Base-by-base conservation (phyloP, 2,797 vertebrate genomes). In the Enteromius fasciolatus region DNA sequence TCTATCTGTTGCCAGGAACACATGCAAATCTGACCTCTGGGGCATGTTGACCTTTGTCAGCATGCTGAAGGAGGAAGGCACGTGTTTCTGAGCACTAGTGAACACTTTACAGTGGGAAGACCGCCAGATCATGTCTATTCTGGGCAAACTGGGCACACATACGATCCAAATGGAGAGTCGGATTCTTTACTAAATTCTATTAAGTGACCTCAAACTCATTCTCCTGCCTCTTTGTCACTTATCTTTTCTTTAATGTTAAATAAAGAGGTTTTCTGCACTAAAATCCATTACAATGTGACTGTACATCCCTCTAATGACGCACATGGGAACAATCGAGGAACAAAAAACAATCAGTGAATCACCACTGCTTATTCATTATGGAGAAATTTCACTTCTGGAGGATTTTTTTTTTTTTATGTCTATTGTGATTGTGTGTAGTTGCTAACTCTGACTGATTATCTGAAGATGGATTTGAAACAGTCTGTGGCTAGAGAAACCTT, bases 121-220 rank as follows among this genome's bases (percentile, higher is more conserved):
- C 81, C 14, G 82, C 89, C 91, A 92, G 86, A 86, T 80, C 70
- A 92, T 83, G 69, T 93, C 92, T 94, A 94, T 95, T 95, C 85
- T 92, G 75, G 89, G 91, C 87, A 74, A 54, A 41, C 86, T 28
- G 76, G 86, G 64, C 83, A 87, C 84, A 90, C n/a, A 50, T 84
- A 86, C 3, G 5, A 57, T 31, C 52, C 48, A 46, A 85, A 64
- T 36, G 18, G 15, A 87, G 79, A 81, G 84, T 64, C 84, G 25
- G 72, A 78, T 80, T 86, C 77, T 41, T 85, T 48, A 72, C 25
- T 41, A 14, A 61, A 74, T 36, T 18, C 5, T 4, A 36, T 72
- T 54, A 54, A 17, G 2, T 70, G 33, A n/a, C 66, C 67, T 76
- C 8, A n/a, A 50, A 41, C 28, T n/a, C 12, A 64, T 52, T 84